Evolutionary conservation across 2,888 invertebrate species (phyloP), one percentile per base, ranked within the genome.

Genomic region (Diarsia rubi): DNA sequence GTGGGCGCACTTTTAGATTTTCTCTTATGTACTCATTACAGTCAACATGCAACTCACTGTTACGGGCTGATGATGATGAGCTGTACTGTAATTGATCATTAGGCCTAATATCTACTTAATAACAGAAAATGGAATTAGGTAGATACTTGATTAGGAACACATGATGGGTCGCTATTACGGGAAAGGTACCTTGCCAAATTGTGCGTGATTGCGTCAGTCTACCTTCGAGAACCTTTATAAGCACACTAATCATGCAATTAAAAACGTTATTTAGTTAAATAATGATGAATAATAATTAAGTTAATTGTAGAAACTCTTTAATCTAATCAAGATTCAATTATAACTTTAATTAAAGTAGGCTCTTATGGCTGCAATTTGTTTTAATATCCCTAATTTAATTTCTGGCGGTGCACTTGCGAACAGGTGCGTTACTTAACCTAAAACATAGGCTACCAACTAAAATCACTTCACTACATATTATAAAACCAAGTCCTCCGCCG

Each of bases 271-370:
- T 80, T 21, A 70, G 73, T 57, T 75, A 57, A 65, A 75, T 59
- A 75, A 64, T 79, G 12, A 47, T 47, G 64, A 62, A 66, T 31
- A 62, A 66, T 31, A 67, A 70, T 79, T 66, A 57, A 57, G 21
- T 75, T 80, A 64, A 67, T 67, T 67, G 42, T 64, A 24, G 37
- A 52, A 69, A 79, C 52, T 80, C 3, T 63, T 75, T 69, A 79
- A 64, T 47, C 59, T 21, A 67, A 59, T 73, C 59, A 64, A 79
- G 45, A 47, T 69, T 44, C 12, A 67, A 63, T 75, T 59, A 75
- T 24, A 75, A 80, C 9, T 75, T 69, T 47, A 80, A 75, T 80
- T 70, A 67, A 67, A 59, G 21, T 44, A 66, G 31, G 31, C 52
- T 73, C 42, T n/a, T 49, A 37, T 63, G 66, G 42, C 31, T 79